Percentiles rank a stretch among this genome's conserved stretches.
phyloP scores from a whole-genome alignment of 2,797 vertebrate genomes.

The Platyrinchus mystaceus region DNA sequence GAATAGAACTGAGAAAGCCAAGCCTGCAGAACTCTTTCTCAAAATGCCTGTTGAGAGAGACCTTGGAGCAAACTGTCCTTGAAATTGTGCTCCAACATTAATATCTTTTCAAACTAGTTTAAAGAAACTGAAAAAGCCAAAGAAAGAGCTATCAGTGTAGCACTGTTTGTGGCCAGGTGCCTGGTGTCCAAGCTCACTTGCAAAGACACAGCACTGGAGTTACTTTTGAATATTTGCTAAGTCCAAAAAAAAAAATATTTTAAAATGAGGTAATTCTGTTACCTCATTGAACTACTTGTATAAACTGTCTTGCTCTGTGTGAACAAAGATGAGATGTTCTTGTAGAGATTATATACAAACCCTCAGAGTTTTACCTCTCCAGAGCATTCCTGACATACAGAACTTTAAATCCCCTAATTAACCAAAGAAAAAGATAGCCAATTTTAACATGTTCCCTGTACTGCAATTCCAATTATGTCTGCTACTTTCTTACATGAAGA shows the following conservation, averaged over 20 bases:
- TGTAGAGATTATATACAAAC: not conserved
- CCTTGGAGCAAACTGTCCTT: not conserved
- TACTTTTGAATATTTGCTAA: not conserved
- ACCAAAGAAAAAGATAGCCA: not conserved
- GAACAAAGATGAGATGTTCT: not conserved
- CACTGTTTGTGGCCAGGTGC: not conserved
- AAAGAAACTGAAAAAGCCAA: not conserved
- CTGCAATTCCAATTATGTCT: not conserved
- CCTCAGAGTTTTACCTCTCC: not conserved
- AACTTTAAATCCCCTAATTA: not conserved
- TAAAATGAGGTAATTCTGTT: not conserved
- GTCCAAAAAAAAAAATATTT: not conserved
- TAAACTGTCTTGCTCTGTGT: not conserved
- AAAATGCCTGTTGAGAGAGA: not conserved
- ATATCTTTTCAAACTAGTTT: not conserved
- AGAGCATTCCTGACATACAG: not conserved
- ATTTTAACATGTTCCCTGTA: not conserved
- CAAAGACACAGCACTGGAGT: not conserved
- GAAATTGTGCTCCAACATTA: not conserved
- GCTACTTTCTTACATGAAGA: not conserved
- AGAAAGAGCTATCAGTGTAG: not conserved
- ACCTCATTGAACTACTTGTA: not conserved
- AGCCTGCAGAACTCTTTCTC: not conserved
- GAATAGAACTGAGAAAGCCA: not conserved
- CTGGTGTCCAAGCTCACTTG: not conserved